Conservation (phyloP, 2,888 invertebrate species). For the Athalia circularis region DNA sequence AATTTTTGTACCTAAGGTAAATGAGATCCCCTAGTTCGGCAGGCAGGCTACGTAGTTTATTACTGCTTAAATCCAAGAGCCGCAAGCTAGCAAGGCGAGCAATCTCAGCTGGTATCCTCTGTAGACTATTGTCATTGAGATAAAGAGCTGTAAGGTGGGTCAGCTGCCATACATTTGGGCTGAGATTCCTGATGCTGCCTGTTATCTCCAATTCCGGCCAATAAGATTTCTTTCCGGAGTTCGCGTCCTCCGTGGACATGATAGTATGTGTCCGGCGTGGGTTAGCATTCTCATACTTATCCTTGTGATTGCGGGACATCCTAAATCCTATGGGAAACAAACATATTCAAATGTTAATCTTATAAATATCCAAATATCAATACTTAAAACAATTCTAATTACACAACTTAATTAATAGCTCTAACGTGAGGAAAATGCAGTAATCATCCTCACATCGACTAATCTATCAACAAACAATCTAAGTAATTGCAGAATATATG, state of each 20-base stretch:
- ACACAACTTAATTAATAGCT: no score
- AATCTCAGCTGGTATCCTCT: slow-evolving; percentile 94
- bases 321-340: slow-evolving; percentile 67
- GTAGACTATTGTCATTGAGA: slow-evolving; percentile 95
- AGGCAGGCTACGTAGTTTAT: slow-evolving; percentile 95
- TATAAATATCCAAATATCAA: neutral
- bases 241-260: slow-evolving; percentile 95
- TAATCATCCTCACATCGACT: no score
- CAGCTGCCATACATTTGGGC: slow-evolving; percentile 93
- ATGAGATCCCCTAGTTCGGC: slow-evolving; percentile 98
- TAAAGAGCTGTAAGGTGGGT: slow-evolving; percentile 95
- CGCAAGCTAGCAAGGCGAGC: slow-evolving; percentile 88
- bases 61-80: slow-evolving; percentile 93
- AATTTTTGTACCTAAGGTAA: slow-evolving; percentile 84
- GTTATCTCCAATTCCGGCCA: slow-evolving; percentile 95
- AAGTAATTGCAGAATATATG: no score
- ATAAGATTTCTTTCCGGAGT: slow-evolving; percentile 92
- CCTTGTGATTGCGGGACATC: slow-evolving; percentile 82
- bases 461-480: no score
- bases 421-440: no score
- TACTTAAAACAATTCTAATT: no score
- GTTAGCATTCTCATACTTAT: slow-evolving; percentile 90
- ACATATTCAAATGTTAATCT: slow-evolving; percentile 33
- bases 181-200: slow-evolving; percentile 96
- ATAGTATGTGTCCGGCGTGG: slow-evolving; percentile 90